Evolutionary conservation across 1,140 invertebrate species (phyloP), one percentile per base, ranked within the genome.

Genomic region (Sycophaga agraensis): DNA sequence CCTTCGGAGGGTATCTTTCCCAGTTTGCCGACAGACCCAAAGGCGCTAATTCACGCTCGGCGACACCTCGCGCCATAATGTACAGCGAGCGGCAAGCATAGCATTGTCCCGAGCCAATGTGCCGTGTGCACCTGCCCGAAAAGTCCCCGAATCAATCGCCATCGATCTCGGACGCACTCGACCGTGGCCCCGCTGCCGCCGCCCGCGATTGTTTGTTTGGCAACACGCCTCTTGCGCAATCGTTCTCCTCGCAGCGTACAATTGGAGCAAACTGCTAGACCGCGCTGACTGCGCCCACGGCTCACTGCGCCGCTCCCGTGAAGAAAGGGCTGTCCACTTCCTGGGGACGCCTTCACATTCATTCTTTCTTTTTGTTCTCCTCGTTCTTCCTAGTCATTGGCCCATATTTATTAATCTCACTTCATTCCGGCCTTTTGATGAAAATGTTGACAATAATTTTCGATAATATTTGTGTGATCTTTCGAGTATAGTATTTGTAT

Each of bases 61-160:
- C 75, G 76, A 77, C 74, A 74, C 75, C 69, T 75, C 75, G 70
- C 73, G 72, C 70, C 73, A 73, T 65, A n/a, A n/a, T 72, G 69
- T 71, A n/a, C 11, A 76, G 76, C 75, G 76, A 78, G 75, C n/a
- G n/a, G n/a, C n/a, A n/a, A n/a, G n/a, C n/a, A n/a, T 78, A 72
- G 73, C 64, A 76, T 76, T 77, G 75, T 77, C 53, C 69, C 49
- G 51, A 53, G 57, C 45, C 70, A 74, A 69, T 66, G 70, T 70
- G 21, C 35, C 12, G 53, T 17, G 62, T 50, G 45, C 64, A 67
- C 63, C 64, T 66, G 40, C 63, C 63, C 49, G 5, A 59, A 67
- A 68, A 64, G 62, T 45, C 39, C 22, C 17, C n/a, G 19, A 2
- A 16, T 46, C 62, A 64, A 64, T 64, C 50, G 54, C 49, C 22